phyloP scores from a whole-genome alignment of 1,140 invertebrate genomes.

The Anoplolepis gracilipes region DNA sequence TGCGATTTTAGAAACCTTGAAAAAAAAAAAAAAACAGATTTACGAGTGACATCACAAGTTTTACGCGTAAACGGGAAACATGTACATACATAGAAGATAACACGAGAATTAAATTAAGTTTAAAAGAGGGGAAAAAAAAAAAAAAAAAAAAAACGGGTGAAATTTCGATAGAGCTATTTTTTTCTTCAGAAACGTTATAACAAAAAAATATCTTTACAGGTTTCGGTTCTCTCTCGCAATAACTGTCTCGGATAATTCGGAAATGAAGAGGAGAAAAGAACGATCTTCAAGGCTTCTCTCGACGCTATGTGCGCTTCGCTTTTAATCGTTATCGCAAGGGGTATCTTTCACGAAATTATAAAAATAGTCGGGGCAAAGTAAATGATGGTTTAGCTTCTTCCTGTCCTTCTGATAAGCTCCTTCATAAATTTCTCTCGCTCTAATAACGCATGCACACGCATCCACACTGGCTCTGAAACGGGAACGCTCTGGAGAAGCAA shows the following conservation, averaged over 20 bases:
- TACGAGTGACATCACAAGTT: background rate
- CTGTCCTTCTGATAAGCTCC: background rate
- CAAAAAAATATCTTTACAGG: too few relatives aligned
- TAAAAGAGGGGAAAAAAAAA: too few relatives aligned
- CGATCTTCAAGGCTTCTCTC: too few relatives aligned
- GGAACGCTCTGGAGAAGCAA: slow-evolving; percentile 68
- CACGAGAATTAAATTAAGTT: slow-evolving; percentile 3
- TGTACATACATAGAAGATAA: slow-evolving; percentile 45
- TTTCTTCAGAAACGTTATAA: too few relatives aligned
- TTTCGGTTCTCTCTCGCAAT: too few relatives aligned
- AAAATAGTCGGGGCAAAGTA: background rate
- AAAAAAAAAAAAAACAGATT: slow-evolving; percentile 24
- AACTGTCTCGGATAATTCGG: too few relatives aligned
- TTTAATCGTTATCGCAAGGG: too few relatives aligned
- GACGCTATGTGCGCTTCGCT: too few relatives aligned
- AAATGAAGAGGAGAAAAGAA: too few relatives aligned
- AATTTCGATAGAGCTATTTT: too few relatives aligned
- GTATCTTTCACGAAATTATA: background rate
- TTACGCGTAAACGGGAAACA: slow-evolving; percentile 43
- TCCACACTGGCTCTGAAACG: background rate
- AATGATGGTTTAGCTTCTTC: too few relatives aligned
- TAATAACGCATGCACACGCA: background rate
- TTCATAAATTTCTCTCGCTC: background rate
- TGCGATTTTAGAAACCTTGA: background rate
- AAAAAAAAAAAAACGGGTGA: background rate